A percentile compares a stretch with the other conserved stretches of the same genome.
Conservation (phyloP, 2,888 invertebrate species). For the Melanostoma mellinum region DNA sequence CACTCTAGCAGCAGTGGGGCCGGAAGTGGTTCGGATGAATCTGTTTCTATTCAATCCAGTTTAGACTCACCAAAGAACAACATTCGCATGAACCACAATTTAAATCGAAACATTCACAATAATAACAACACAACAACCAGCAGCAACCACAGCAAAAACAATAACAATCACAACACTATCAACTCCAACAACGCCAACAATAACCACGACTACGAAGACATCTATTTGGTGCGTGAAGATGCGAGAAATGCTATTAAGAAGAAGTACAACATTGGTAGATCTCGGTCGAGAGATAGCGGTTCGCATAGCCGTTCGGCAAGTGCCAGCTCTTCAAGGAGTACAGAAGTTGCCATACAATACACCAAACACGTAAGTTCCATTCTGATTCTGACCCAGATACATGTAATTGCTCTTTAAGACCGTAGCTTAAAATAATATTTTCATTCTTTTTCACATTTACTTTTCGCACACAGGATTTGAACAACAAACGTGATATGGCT, state of each 20-base stretch:
- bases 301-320: slow-evolving; percentile 89
- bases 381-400: slow-evolving; percentile 58
- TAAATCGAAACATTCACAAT: slow-evolving; percentile 74
- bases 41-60: slow-evolving; percentile 84
- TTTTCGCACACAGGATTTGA: slow-evolving; percentile 76
- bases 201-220: slow-evolving; percentile 90
- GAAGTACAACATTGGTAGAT: slow-evolving; percentile 82
- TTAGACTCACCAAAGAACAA: slow-evolving; percentile 80
- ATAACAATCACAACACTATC: slow-evolving; percentile 57
- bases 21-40: slow-evolving; percentile 85
- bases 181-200: slow-evolving; percentile 69
- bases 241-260: slow-evolving; percentile 78
- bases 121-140: slow-evolving; percentile 62
- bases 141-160: slow-evolving; percentile 62
- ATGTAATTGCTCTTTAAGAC: slow-evolving; percentile 28
- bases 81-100: slow-evolving; percentile 76
- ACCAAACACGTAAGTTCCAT: slow-evolving; percentile 79
- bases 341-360: slow-evolving; percentile 81
- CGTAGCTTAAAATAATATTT: not conserved
- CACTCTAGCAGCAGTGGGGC: slow-evolving; percentile 89
- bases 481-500: slow-evolving; percentile 78
- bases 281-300: slow-evolving; percentile 87
- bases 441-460: slow-evolving; percentile 21
- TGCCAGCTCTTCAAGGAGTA: slow-evolving; percentile 83
- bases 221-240: slow-evolving; percentile 88